phyloP scores from a whole-genome alignment of 2,797 vertebrate species.

The Geotria australis region DNA sequence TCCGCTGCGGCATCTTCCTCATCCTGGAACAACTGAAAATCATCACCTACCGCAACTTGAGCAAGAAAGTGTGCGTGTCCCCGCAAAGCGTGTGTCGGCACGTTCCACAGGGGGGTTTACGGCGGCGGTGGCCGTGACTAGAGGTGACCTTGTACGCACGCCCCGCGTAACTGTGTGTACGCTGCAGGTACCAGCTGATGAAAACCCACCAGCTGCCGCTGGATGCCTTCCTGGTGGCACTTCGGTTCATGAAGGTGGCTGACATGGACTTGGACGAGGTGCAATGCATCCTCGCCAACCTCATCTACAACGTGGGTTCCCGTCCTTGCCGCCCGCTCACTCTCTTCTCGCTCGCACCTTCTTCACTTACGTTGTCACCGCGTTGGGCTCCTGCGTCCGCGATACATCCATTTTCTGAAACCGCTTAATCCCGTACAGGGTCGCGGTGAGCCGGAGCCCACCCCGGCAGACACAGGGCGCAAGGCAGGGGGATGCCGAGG shows the following conservation, averaged over 20 bases:
- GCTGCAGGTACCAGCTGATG: slow-evolving; percentile 40
- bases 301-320: slow-evolving; percentile 65
- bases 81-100: not conserved
- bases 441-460: no score
- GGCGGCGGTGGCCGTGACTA: not conserved
- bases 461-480: no score
- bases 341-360: no score
- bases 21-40: slow-evolving; percentile 92
- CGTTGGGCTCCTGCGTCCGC: no score
- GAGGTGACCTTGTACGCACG: not conserved
- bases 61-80: slow-evolving; percentile 74
- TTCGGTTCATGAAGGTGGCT: slow-evolving; percentile 68
- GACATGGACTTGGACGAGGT: slow-evolving; percentile 80
- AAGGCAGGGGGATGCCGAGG: no score
- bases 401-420: no score
- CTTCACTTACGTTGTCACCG: no score
- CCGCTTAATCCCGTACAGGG: no score
- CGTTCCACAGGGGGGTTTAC: not conserved
- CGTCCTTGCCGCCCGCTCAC: not conserved
- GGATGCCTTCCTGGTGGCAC: slow-evolving; percentile 54
- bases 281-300: slow-evolving; percentile 76
- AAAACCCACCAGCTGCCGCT: slow-evolving; percentile 70
- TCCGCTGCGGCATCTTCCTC: slow-evolving; percentile 86
- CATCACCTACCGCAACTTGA: slow-evolving; percentile 87
- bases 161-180: not conserved